Base-by-base conservation (phyloP, 2,888 invertebrate species). In the Crossocerus cetratus region DNA sequence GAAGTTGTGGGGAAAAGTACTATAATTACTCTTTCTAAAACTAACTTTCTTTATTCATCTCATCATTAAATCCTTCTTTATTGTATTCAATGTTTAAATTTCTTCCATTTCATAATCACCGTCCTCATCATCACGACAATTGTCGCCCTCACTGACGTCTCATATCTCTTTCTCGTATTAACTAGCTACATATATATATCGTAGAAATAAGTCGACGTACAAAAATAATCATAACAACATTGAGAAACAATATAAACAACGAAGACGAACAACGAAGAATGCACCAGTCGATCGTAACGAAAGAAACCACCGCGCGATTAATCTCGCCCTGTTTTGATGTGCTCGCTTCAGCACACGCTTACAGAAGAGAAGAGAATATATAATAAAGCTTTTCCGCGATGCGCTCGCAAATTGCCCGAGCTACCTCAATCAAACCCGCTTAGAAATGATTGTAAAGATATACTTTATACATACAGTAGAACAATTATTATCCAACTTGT, bases 31-130 rank as follows among this genome's bases (percentile, higher is more conserved):
- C 74, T 72, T 70, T 82, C 80, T 82, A 82, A 82, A 82, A 82
- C 82, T 82, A 82, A 80, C 66, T 82, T 78, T 80, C 69, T 82
- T 82, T 82, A 82, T 82, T 82, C 65, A 65, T 72, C 66, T 69
- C 71, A 61, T 73, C 74, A 62, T 82, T 78, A 78, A 71, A 73
- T 61, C 69, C 65, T 63, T 79, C 73, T 69, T 79, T 82, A 76
- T 77, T 77, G 82, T 82, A 82, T 82, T 67, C 80, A 78, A 82
- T 81, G 69, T 72, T 76, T 62, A 59, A 67, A 64, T 74, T 70
- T 67, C 61, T 56, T 65, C 60, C 53, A 64, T 57, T 58, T 71
- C 63, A 61, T 74, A 69, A 67, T 73, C 70, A 49, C 16, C 49
- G 13, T 45, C 2, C 16, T 45, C 11, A 45, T 45, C 45, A 45